Base-by-base conservation (phyloP, 2,113 vertebrate species). In the Peromyscus leucopus region DNA sequence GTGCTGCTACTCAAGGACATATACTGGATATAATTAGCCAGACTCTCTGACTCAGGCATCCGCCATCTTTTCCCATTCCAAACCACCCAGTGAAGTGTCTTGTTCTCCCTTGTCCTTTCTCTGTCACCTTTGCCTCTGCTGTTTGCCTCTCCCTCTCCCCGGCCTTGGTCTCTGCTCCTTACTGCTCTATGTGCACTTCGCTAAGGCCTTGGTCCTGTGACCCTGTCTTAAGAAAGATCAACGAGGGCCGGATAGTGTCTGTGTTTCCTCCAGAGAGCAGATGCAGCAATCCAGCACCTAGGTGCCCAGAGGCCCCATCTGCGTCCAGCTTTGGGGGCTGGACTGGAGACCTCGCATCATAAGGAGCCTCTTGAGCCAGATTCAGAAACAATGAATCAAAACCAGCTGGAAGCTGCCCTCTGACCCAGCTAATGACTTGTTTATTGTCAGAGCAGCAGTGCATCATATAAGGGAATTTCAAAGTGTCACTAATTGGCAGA, bases 341-440 rank as follows among this genome's bases (percentile, higher is more conserved):
- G 39, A 51, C 85, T 86, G 71, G 91, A 80, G 94, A 88, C 55
- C 36, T 71, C 16, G 75, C 17, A 39, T 96, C 96, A 96, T 97
- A 97, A 97, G 75, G 95, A 98, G 92, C 93, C 88, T 96, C 97
- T 92, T 80, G 96, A 98, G 96, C 82, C 12, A 31, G 28, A 84
- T 97, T 98, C 94, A 97, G 97, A 98, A 98, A 97, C 97, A 97
- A 97, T 98, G 98, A 98, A 96, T 98, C 96, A 98, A 98, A 98
- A 97, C 96, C 98, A 98, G 98, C 98, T 98, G 97, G 98, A 97
- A 92, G 94, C 98, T 98, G 97, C 98, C 97, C 98, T 98, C 94
- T 92, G 98, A 98, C 98, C 98, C 94, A 91, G 95, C 97, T 98
- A 98, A 98, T 98, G 97, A 98, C 98, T 98, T 98, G 98, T 98